phyloP scores from a whole-genome alignment of 2,797 vertebrate species.

The Knipowitschia caucasica region DNA sequence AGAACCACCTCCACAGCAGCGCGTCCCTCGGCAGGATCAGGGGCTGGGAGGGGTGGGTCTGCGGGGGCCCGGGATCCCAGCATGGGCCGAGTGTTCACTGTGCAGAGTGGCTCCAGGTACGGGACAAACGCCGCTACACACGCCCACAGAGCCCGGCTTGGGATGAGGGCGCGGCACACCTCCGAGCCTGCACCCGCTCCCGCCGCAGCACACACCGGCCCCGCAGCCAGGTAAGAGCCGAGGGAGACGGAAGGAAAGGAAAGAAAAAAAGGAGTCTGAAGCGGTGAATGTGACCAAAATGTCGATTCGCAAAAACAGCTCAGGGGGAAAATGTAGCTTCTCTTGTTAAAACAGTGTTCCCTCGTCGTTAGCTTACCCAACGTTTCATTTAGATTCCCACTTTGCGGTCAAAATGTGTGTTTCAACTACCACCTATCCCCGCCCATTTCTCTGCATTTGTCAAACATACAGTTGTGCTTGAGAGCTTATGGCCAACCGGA shows the following conservation, averaged over 20 bases:
- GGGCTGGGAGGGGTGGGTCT: conserved; percentile 4
- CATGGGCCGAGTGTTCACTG: conserved; percentile 57
- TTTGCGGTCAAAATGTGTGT: no score
- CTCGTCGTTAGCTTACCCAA: no score
- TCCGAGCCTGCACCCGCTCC: conserved; percentile 39
- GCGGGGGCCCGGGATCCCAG: conserved; percentile 24
- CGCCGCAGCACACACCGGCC: conserved; percentile 38
- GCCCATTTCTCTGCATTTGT: no score
- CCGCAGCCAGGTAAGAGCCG: conserved; percentile 74
- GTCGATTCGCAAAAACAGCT: neutral
- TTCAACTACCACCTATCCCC: no score
- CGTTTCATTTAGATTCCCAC: no score
- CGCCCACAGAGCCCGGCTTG: conserved; percentile 49
- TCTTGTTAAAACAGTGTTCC: no score
- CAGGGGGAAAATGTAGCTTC: no score
- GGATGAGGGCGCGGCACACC: conserved; percentile 29
- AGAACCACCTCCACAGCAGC: conserved; percentile 18
- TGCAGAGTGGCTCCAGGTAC: conserved; percentile 43
- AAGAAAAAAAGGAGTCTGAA: conserved; percentile 6
- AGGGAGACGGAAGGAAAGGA: conserved; percentile 5
- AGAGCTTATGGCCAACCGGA: no score
- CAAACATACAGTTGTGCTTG: no score
- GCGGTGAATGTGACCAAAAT: neutral
- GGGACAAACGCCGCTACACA: conserved; percentile 53
- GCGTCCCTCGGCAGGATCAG: conserved; percentile 2